Evolutionary conservation across 1,140 invertebrate species (phyloP).

Genomic region (Philotrypesis tridentata): DNA sequence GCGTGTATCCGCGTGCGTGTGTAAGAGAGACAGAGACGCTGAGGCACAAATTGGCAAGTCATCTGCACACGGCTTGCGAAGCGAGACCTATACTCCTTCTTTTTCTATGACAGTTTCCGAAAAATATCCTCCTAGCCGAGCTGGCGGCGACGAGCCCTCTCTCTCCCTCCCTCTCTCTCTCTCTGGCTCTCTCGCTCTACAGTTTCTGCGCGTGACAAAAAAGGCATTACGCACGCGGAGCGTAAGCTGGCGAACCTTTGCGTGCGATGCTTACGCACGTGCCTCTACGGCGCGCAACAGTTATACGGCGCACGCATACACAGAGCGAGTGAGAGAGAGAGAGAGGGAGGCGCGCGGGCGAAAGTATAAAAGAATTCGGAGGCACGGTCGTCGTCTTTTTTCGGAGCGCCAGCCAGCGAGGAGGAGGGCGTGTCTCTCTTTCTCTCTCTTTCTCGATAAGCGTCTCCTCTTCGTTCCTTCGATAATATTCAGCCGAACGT

Average conservation of each 20-base stretch:
- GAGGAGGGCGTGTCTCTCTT: background rate
- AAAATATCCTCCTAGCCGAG: too few relatives aligned
- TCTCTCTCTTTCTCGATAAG: background rate
- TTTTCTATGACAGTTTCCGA: too few relatives aligned
- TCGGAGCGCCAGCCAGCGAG: background rate
- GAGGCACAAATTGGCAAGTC: background rate
- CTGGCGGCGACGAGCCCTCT: too few relatives aligned
- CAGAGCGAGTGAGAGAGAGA: too few relatives aligned
- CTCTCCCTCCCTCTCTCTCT: too few relatives aligned
- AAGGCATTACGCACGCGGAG: too few relatives aligned
- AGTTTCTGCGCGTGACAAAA: background rate
- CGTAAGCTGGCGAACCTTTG: too few relatives aligned
- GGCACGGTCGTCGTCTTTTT: background rate
- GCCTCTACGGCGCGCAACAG: too few relatives aligned
- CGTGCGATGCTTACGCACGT: too few relatives aligned
- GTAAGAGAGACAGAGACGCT: background rate
- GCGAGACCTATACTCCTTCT: background rate
- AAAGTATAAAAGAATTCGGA: background rate
- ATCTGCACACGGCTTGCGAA: background rate
- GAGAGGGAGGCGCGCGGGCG: too few relatives aligned
- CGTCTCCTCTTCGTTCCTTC: background rate
- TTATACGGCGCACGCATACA: background rate
- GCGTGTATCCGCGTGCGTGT: background rate
- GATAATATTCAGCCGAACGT: constrained; percentile 69
- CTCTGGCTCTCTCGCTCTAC: too few relatives aligned